Evolutionary conservation across 2,797 vertebrate genomes (phyloP), one percentile per base, ranked within the genome.

Genomic region (Sparidentex hasta): DNA sequence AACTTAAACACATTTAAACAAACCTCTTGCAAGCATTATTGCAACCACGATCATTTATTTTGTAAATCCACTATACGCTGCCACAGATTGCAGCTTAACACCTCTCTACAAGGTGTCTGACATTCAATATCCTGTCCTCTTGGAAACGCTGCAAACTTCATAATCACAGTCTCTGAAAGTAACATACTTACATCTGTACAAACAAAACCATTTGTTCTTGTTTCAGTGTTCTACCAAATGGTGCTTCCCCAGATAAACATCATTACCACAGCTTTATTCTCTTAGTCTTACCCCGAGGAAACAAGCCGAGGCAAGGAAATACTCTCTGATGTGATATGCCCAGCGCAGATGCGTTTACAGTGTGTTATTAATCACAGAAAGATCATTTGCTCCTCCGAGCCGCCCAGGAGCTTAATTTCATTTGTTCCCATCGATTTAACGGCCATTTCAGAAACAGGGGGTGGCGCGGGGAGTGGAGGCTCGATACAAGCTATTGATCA

Each of bases 401-500:
- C 76, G 74, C 87, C 90, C 90, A 88, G 83, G 85, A 93, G 93
- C 92, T 92, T 95, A 93, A 94, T 95, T 94, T 93, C 88, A 94
- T 94, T 94, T 94, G 92, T 93, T 93, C 88, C 78, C 87, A 95
- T 94, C 87, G 93, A 95, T 95, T 94, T 92, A 91, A 93, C 74
- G 91, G 92, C 88, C 87, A 80, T 90, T 94, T 91, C 91, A 94
- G 85, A 91, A 91, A 89, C 68, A 21, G 70, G 76, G 65, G 90
- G 80, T 52, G 83, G 76, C 14, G 79, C 11, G 71, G 76, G 52
- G 68, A 63, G 83, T 38, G 66, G 47, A 55, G 74, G 88, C 90
- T 93, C 93, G 55, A 94, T 94, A 84, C 82, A 81, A 87, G 79
- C 85, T 93, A 94, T 94, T 88, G 94, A 95, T 95, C 88, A 84